Evolutionary conservation across 2,113 vertebrate genomes (phyloP), one percentile per base, ranked within the genome.

Genomic region (Melospiza melodia): DNA sequence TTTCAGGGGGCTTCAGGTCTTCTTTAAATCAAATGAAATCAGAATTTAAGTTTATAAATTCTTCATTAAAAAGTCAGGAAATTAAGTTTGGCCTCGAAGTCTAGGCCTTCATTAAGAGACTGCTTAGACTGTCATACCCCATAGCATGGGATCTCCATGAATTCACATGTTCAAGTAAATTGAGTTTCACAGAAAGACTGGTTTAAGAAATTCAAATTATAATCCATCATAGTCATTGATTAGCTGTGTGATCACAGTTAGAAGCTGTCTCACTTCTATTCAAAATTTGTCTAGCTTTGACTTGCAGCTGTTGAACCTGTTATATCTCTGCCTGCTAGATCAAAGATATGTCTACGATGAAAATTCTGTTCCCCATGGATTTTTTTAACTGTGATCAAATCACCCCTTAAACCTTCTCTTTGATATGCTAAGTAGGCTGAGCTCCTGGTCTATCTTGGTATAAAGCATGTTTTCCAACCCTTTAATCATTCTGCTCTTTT

Each of bases 361-460:
- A 95, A 93, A 84, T 87, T 86, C 92, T 94, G 65, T 82, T 95
- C 31, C 76, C 65, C 28, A 6, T 57, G 86, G 89, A 66, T 5
- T 73, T 96, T 73, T 84, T 73, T 78, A 54, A 37, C 77, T 89
- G 76, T 89, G 76, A 97, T 96, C 88, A 89, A 90, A 81, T 95
- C 58, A 92, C 61, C 68, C 75, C 90, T 92, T 94, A 96, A 96
- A 96, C 68, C 73, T 89, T 73, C 69, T 65, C 86, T 96, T 97
- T 96, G 95, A 97, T 82, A 71, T 93, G 92, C 73, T 95, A 94
- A 96, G 44, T 63, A 95, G 85, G 35, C n/a, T 90, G 80, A 90
- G 90, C 54, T 93, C 65, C 86, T 87, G 65, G 61, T 87, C 83
- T 93, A 81, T 95, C 92, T 96, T 95, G 37, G 65, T 92, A 87